phyloP scores from a whole-genome alignment of 92 coral and sea anemone genomes.

The Epizoanthus stellaris region DNA sequence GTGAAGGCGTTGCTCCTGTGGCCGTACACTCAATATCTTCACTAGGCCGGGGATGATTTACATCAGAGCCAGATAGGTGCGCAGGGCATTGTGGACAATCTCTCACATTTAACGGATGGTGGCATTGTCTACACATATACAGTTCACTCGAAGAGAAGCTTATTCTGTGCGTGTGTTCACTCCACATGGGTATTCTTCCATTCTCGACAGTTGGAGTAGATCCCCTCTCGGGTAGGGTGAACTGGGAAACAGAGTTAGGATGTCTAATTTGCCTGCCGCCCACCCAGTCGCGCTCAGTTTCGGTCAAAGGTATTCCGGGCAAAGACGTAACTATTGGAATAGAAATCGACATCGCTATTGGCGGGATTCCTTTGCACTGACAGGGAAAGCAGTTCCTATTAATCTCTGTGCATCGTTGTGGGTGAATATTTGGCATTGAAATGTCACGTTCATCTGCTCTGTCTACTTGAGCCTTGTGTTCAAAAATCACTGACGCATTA shows the following conservation, averaged over 20 bases:
- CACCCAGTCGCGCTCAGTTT: not conserved
- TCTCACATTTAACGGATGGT: not conserved
- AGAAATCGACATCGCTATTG: constrained; percentile 4
- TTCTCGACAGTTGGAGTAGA: not conserved
- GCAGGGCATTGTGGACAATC: not conserved
- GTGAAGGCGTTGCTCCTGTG: not conserved
- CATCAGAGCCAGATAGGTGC: not conserved
- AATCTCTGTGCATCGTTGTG: not conserved
- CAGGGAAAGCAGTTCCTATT: constrained; percentile 12
- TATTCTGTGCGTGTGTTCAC: not conserved
- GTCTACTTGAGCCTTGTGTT: not conserved
- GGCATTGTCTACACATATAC: not conserved
- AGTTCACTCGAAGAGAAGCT: not conserved
- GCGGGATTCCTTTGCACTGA: not conserved
- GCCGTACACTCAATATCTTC: not conserved
- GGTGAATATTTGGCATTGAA: not conserved
- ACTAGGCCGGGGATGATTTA: not conserved
- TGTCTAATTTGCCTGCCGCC: too few species aligned
- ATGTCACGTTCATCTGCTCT: not conserved
- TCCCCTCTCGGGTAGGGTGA: not conserved
- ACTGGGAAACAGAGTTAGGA: not conserved
- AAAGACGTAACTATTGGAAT: not conserved
- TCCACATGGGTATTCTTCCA: not conserved
- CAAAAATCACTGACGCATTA: not conserved
- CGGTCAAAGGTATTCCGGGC: not conserved